Evolutionary conservation across 2,888 invertebrate genomes (phyloP), one percentile per base, ranked within the genome.

Genomic region (Cryptophagus acutangulus): DNA sequence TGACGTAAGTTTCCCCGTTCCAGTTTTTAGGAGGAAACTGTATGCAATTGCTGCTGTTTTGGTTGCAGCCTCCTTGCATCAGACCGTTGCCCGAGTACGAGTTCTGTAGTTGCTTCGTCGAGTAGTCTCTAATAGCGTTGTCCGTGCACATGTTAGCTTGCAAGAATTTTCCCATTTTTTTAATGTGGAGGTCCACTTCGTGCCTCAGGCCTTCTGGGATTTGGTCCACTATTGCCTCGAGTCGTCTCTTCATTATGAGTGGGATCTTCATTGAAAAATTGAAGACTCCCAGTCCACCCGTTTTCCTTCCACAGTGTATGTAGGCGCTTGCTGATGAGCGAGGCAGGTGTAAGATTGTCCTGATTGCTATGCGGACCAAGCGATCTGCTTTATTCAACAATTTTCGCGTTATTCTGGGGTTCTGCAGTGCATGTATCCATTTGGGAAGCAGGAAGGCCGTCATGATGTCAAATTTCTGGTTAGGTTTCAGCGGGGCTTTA

Each of bases 271-370:
- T 5, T 4, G n/a, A 6, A 15, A 31, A 31, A 15, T 31, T 12
- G 16, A 41, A 25, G 1, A 41, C 37, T 17, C 43, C 46, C n/a
- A 45, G 20, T 10, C 46, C 43, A 6, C 54, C 41, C 6, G 45
- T 52, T 51, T 34, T 40, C 35, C 38, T 34, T 30, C 40, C 47
- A 17, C 47, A 56, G 45, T 46, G 59, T n/a, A n/a, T n/a, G n/a
- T n/a, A n/a, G 52, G 53, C 61, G 59, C 50, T 56, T 44, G 52
- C 58, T 48, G 41, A 61, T 53, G 49, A 59, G 2, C 69, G 68
- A 67, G 70, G 65, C 69, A 75, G 71, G 70, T 74, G 74, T 70
- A 74, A 69, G 57, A 66, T 64, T 5, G 35, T 16, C 31, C 54
- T 42, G 5, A 49, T 40, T 10, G 44, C n/a, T 18, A 41, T 24